Base-by-base conservation (phyloP, 2,888 invertebrate genomes). In the Pseudeuparius sepicola region DNA sequence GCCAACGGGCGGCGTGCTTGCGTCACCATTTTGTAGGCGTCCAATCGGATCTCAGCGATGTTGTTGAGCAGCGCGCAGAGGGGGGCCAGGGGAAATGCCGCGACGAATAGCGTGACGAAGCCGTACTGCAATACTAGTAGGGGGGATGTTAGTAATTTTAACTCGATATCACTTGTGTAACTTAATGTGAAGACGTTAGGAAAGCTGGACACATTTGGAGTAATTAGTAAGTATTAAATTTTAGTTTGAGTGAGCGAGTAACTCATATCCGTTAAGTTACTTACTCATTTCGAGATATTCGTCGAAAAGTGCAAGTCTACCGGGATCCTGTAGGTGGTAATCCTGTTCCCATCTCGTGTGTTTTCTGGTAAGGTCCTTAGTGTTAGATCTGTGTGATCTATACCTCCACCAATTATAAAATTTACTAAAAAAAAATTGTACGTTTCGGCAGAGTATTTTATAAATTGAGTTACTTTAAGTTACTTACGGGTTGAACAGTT, bases 271-370 rank as follows among this genome's bases (percentile, higher is more conserved):
- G n/a, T n/a, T 20, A 17, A 15, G 7, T 13, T 9, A 63, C 78
- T 68, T 55, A 94, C 96, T 88, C 94, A 97, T 96, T 68, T 97
- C 96, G 18, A 97, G 68, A 56, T 97, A 97, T 61, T 97, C 97
- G 54, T 94, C 89, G 55, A 96, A 96, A 2, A 97, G 68, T 0
- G 92, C 90, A 39, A 93, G 67, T 33, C 87, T 68, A 4, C 89
- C 89, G 0, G 88, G 85, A 55, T 90, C 87, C 48, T 87, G 84
- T 37, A 97, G 70, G 48, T 90, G 86, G 61, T 88, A 94, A 60
- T 97, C 96, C 53, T 87, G 80, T 53, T 96, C 94, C 94, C 94
- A 97, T 2, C 76, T 71, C 59, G 82, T 83, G 54, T 86, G 81
- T 3, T 76, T 70, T 50, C 82, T 73, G 9, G 64, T 73, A 10